These are phyloP conservation scores for Sinella curviseta DNA, from an alignment of 1,140 invertebrate species.

Conservation along the genomic window DNA sequence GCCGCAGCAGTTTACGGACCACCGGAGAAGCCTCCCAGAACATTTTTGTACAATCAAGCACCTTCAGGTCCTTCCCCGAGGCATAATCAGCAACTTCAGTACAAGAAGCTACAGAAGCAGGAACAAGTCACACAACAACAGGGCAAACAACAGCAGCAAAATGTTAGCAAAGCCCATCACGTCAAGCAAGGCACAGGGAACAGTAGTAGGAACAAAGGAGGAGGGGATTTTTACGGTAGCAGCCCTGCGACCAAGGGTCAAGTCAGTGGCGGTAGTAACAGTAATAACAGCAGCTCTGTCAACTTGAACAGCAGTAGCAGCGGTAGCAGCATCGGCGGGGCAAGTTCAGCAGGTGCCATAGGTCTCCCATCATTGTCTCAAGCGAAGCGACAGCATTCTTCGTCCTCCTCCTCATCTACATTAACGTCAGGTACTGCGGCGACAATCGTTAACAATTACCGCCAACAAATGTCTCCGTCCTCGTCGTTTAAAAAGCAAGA, in stretches of 20 bases:
- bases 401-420: slow-evolving; percentile 16
- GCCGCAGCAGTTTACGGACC: slow-evolving; percentile 7
- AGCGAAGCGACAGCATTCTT: slow-evolving; percentile 19
- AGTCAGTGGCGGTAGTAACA: not conserved
- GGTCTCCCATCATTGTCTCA: not conserved
- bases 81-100: not conserved
- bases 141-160: not conserved
- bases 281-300: not conserved
- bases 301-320: not conserved
- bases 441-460: slow-evolving; percentile 4
- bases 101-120: not conserved
- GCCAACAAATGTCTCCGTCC: slow-evolving; percentile 10
- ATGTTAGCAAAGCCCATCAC: not conserved
- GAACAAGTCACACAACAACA: not conserved
- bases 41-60: slow-evolving; percentile 43
- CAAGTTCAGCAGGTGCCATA: not conserved
- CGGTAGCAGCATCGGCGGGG: not conserved
- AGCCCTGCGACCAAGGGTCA: too few species aligned
- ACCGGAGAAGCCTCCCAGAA: slow-evolving; percentile 48
- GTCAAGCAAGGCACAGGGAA: not conserved
- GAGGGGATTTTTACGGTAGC: not conserved
- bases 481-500: not conserved
- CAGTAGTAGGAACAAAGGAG: not conserved
- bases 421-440: slow-evolving; percentile 13
- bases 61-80: not conserved